These are phyloP conservation scores for Typhlomys cinereus DNA, from an alignment of 2,113 vertebrate genomes.

Conservation along the genomic window DNA sequence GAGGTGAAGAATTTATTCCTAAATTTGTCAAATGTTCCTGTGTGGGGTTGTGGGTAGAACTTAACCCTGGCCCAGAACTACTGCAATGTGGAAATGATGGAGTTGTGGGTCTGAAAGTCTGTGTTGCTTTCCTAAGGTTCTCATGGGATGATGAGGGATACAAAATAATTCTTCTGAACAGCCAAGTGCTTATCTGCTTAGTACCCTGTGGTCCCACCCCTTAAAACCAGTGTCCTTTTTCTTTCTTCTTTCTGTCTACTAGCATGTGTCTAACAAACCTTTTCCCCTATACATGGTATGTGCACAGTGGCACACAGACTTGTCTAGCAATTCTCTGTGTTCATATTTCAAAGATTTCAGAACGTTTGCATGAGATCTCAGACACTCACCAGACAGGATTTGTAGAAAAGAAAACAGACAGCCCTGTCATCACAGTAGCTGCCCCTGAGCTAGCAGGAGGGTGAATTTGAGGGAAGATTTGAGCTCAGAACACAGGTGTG, in stretches of 20 bases:
- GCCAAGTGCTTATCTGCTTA: neutral
- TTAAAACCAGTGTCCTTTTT: neutral
- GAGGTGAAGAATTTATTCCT: neutral
- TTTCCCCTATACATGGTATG: neutral
- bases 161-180: neutral
- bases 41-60: neutral
- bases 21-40: neutral
- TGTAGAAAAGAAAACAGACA: neutral
- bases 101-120: neutral
- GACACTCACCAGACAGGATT: neutral
- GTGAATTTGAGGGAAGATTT: neutral
- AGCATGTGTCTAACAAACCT: neutral
- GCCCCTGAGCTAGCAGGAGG: neutral
- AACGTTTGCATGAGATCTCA: conserved; percentile 41
- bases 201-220: no score
- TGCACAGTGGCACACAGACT: neutral
- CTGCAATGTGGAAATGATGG: neutral
- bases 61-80: neutral
- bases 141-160: neutral
- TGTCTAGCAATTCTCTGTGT: neutral
- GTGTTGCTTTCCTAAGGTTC: neutral
- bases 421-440: neutral
- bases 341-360: conserved; percentile 1
- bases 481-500: neutral
- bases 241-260: neutral